Percentiles rank a stretch among this genome's conserved stretches.
These are phyloP conservation scores for Procapra przewalskii DNA, from an alignment of 2,113 vertebrate species.

Conservation along the genomic window DNA sequence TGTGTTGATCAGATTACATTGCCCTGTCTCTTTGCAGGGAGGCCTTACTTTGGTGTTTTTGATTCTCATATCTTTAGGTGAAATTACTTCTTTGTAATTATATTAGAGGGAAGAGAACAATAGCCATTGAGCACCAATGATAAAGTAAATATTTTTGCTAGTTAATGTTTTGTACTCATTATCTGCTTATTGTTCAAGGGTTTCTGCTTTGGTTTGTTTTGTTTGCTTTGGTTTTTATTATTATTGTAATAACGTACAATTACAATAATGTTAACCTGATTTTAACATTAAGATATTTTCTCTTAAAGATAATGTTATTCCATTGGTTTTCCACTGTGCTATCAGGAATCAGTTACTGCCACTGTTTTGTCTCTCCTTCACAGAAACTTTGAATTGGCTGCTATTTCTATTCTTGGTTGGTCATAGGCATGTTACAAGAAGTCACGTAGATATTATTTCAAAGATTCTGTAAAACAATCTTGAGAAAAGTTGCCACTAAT, in stretches of 20 bases:
- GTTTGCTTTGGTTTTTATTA: conserved; percentile 21
- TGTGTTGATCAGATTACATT: neutral
- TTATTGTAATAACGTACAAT: neutral
- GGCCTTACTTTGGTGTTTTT: neutral
- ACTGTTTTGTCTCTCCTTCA: neutral
- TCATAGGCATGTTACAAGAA: neutral
- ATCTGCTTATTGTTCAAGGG: neutral
- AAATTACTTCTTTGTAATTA: neutral
- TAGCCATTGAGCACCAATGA: neutral
- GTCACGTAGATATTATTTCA: neutral
- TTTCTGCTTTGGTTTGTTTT: neutral
- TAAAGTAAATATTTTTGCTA: neutral
- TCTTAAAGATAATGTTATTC: too few species aligned
- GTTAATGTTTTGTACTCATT: neutral
- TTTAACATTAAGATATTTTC: neutral
- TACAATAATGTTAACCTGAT: neutral
- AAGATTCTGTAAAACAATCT: neutral
- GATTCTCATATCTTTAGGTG: neutral
- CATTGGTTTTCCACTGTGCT: neutral
- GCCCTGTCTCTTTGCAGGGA: neutral
- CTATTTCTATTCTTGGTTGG: neutral
- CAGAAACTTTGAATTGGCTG: neutral
- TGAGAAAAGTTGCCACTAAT: neutral
- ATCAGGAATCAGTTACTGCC: neutral
- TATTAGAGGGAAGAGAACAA: neutral